Conservation (phyloP, 37 sponge, comb jelly and placozoan genomes). For the Cladorhizidae sp. region DNA sequence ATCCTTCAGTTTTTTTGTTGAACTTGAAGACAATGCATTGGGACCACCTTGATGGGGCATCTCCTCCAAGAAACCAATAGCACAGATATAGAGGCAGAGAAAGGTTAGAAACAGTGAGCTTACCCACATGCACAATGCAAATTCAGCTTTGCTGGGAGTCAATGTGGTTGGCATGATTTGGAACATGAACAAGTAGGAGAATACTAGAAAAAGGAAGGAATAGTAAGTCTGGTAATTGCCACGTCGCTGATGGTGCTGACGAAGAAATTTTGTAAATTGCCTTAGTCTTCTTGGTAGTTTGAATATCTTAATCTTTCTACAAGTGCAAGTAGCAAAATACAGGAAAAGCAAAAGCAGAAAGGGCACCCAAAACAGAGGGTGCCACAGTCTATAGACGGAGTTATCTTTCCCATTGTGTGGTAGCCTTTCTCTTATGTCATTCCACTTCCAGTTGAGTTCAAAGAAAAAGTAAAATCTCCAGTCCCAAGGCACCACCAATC, state of each 20-base stretch:
- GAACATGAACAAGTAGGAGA: background rate
- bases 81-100: too few relatives aligned
- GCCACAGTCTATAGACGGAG: background rate
- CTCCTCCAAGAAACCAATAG: too few relatives aligned
- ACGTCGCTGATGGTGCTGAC: too few relatives aligned
- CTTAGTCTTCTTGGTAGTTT: too few relatives aligned
- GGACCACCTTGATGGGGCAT: background rate
- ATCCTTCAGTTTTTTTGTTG: background rate
- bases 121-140: too few relatives aligned
- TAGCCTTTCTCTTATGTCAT: background rate
- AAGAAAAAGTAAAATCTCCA: background rate
- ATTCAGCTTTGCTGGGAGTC: background rate
- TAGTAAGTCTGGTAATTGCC: too few relatives aligned
- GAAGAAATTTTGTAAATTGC: too few relatives aligned
- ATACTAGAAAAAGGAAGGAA: background rate
- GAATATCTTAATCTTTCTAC: background rate
- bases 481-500: background rate
- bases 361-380: background rate
- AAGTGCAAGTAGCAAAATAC: background rate
- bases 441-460: background rate
- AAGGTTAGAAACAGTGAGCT: too few relatives aligned
- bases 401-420: background rate
- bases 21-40: background rate
- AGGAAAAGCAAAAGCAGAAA: background rate
- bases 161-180: background rate